Evolutionary conservation across 1,140 invertebrate species (phyloP), one percentile per base, ranked within the genome.

Genomic region (Aradophagus sp.): DNA sequence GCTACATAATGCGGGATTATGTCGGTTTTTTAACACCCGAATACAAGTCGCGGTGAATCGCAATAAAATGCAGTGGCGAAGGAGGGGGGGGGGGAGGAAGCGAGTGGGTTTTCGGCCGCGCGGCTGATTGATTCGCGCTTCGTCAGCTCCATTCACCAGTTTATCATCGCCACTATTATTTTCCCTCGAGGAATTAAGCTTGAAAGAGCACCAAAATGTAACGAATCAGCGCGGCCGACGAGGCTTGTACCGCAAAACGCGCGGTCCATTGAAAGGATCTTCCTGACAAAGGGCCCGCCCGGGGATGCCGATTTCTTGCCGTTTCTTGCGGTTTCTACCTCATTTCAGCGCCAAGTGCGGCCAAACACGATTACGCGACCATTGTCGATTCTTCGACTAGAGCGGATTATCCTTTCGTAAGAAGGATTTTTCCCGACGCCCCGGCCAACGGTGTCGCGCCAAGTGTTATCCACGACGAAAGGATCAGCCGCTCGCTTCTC

Each of bases 321-420:
- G n/a, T n/a, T n/a, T n/a, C n/a, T n/a, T 83, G 78, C 76, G 80
- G 77, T 81, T 83, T 81, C 81, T 82, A 76, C 75, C 78, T 84
- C 82, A 85, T 85, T 85, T 84, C 78, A 80, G 70, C 75, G 68
- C 76, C 73, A 80, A 73, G 77, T 75, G 77, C 76, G 67, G 68
- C 69, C 78, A 74, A 74, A 79, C 69, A 71, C 77, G 77, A 78
- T 82, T 81, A 74, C 76, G 44, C 8, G 2, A 61, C 50, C 56
- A 78, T 82, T 80, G 79, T 82, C 55, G 62, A 68, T 32, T 71
- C 27, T 48, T 59, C 58, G 63, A 62, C 47, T 23, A 59, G 32
- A 63, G 36, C 58, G 48, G 61, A 44, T 66, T 66, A 66, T 56
- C 50, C 36, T 35, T 56, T 0, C 41, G 35, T 82, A 79, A 77